Evolutionary conservation across 2,888 invertebrate species (phyloP), one percentile per base, ranked within the genome.

Genomic region (Chaetoderma sp.): DNA sequence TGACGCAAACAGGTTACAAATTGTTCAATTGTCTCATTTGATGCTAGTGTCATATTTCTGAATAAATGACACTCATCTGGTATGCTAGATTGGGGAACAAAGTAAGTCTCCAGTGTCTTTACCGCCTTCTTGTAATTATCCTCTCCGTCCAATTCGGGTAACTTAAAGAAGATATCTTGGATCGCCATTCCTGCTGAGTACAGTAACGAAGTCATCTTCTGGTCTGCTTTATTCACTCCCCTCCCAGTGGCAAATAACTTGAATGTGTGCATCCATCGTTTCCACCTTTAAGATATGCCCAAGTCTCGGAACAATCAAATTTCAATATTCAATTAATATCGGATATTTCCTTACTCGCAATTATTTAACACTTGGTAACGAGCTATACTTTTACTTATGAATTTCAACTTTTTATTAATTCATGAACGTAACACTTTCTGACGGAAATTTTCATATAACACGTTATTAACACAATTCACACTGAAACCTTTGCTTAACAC

Each of bases 161-260:
- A 21, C 28, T 28, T 52, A 21, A 18, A 30, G 21, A 59, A 67
- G 23, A 65, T 60, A 23, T 70, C 63, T 8, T 68, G 67, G 4
- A 63, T 62, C 10, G 57, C 63, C 36, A 63, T 56, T n/a, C 65
- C 70, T 47, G 67, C 70, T 58, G 58, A 45, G 42, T 65, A 68
- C n/a, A 70, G 27, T 21, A 65, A 30, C 28, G 68, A 50, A 10
- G 68, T 61, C 28, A 30, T 57, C 28, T 55, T 65, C 45, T 66
- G 67, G 2, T 47, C 58, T 21, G 18, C 13, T 5, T 68, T 39
- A 4, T 32, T 60, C 23, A 65, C 44, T 2, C 58, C 54, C 27
- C 21, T 54, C 16, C 50, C 50, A 4, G 23, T 27, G 8, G 44
- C 42, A 54, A 32, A 30, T 4, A 52, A 33, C 32, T 52, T 16